Conservation (phyloP, 30 jellyfish, hydroid and myxozoan genomes). For the Haliclystus octoradiatus region DNA sequence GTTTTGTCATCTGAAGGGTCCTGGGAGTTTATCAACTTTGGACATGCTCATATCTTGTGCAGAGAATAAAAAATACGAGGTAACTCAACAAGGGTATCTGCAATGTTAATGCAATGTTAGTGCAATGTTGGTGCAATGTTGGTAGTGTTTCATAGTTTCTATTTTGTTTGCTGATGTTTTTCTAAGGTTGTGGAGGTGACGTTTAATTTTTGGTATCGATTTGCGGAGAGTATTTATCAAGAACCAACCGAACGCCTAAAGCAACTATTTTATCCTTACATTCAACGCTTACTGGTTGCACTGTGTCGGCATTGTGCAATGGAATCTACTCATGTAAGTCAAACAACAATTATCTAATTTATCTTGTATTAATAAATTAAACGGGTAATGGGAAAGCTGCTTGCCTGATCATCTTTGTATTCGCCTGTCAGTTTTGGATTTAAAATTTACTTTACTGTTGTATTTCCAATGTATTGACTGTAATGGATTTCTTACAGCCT, state of each 20-base stretch:
- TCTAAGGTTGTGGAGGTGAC: conserved; percentile 77
- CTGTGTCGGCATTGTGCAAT: conserved; percentile 43
- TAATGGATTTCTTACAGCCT: too few relatives aligned
- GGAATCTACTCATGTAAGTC: conserved; percentile 60
- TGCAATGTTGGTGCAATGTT: too few relatives aligned
- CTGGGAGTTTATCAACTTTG: conserved; percentile 57
- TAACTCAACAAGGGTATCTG: background rate
- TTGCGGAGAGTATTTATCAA: conserved; percentile 47
- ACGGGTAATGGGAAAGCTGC: too few relatives aligned
- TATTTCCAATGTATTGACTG: too few relatives aligned
- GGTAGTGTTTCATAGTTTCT: background rate
- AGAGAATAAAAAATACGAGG: conserved; percentile 86
- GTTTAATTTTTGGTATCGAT: conserved; percentile 88
- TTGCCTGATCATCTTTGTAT: too few relatives aligned
- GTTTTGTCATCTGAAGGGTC: conserved; percentile 33
- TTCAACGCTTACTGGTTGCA: conserved; percentile 31
- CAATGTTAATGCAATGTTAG: too few relatives aligned
- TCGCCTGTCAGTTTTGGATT: too few relatives aligned
- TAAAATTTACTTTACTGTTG: too few relatives aligned
- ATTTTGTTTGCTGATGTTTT: background rate
- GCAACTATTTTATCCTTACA: conserved; percentile 48
- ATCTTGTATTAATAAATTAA: too few relatives aligned
- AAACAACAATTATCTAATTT: too few relatives aligned
- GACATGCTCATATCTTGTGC: conserved; percentile 55
- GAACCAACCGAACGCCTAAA: conserved; percentile 15